Percentiles rank a stretch among this genome's conserved stretches.
These are phyloP conservation scores for Cossypha niveicapilla DNA, from an alignment of 2,797 vertebrate species.

Conservation along the genomic window DNA sequence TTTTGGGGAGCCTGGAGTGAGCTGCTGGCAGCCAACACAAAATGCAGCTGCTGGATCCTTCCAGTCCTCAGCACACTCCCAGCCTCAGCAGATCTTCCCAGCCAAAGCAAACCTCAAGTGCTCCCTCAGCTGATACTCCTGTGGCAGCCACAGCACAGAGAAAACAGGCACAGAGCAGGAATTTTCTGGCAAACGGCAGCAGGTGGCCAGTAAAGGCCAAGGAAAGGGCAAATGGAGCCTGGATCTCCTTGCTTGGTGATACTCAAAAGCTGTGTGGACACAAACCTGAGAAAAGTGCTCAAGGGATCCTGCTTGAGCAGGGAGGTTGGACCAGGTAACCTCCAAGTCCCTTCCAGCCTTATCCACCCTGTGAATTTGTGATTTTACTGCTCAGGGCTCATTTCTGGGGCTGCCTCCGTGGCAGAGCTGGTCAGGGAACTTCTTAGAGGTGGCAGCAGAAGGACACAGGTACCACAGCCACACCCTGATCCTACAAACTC, in stretches of 20 bases:
- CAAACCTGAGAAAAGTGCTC: background rate
- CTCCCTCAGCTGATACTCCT: background rate
- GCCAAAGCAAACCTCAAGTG: background rate
- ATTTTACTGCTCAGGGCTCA: background rate
- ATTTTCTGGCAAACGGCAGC: background rate
- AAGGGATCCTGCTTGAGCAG: background rate
- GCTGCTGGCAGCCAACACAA: background rate
- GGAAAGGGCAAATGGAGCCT: background rate
- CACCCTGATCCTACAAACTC: background rate
- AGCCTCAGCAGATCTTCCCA: background rate
- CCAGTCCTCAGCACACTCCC: background rate
- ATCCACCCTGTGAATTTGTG: background rate
- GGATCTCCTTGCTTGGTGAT: background rate
- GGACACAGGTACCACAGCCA: background rate
- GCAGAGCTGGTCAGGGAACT: background rate
- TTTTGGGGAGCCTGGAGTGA: background rate
- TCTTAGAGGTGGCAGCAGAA: background rate
- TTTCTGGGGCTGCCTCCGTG: background rate
- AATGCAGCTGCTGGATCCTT: background rate
- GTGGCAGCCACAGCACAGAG: background rate
- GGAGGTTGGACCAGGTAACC: background rate
- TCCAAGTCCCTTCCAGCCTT: background rate
- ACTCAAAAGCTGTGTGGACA: background rate
- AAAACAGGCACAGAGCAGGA: accelerated
- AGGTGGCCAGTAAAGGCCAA: background rate